These are phyloP conservation scores for Eumaeus atala DNA, from an alignment of 1,140 invertebrate genomes.

Conservation along the genomic window DNA sequence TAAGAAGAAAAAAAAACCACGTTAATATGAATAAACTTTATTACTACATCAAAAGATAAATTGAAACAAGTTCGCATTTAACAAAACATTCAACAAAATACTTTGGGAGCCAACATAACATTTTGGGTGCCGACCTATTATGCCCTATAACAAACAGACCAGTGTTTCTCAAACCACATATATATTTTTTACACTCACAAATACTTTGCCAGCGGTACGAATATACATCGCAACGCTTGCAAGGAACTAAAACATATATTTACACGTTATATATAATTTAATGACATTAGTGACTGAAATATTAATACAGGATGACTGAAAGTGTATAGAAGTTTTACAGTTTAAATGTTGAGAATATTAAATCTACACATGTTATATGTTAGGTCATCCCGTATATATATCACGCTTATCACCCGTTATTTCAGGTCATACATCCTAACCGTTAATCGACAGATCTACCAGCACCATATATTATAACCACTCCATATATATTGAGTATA, in stretches of 20 bases:
- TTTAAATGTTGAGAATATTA: neutral
- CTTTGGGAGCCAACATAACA: constrained; percentile 66
- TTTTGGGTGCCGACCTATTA: constrained; percentile 69
- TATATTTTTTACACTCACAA: constrained; percentile 29
- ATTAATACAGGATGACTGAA: constrained; percentile 3
- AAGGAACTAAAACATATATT: constrained; percentile 23
- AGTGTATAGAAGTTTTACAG: constrained; percentile 8
- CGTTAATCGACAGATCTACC: constrained; percentile 56
- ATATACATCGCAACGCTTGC: constrained; percentile 18
- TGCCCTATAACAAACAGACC: constrained; percentile 62
- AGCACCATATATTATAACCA: constrained; percentile 54
- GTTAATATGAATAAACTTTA: constrained; percentile 71
- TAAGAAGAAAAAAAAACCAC: constrained; percentile 30
- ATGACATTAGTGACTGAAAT: constrained; percentile 14
- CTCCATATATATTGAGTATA: constrained; percentile 28
- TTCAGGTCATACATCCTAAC: constrained; percentile 8
- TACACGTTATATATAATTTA: constrained; percentile 19
- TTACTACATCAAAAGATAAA: constrained; percentile 69
- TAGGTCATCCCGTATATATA: neutral
- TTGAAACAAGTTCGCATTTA: constrained; percentile 50
- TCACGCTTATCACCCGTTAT: too few relatives aligned
- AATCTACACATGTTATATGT: neutral
- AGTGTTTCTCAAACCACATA: constrained; percentile 67
- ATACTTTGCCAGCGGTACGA: constrained; percentile 25
- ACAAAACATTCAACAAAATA: constrained; percentile 73